Conservation (phyloP, 2,113 vertebrate species). For the Pollimyrus isidori region DNA sequence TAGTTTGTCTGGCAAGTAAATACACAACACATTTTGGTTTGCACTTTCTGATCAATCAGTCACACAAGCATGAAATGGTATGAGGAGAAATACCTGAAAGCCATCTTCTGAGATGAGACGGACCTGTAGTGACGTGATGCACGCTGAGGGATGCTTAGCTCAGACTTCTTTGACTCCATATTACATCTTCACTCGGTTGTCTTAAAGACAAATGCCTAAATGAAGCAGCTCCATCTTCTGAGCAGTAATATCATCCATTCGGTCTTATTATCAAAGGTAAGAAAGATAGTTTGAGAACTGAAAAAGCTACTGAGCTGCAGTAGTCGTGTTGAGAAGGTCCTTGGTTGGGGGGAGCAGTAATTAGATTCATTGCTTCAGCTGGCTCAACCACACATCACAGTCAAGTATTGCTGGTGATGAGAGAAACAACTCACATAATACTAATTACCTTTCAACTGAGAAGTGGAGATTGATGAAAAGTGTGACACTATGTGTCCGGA, state of each 20-base stretch:
- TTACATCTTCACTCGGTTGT: background rate
- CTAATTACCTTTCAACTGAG: conserved; percentile 13
- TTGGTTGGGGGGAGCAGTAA: background rate
- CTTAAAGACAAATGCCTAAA: background rate
- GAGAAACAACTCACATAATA: background rate
- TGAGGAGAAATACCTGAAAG: background rate
- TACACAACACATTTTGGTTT: background rate
- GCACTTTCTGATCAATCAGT: background rate
- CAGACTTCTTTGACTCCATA: background rate
- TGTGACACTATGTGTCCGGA: background rate
- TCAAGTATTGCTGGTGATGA: background rate
- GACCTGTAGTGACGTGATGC: background rate
- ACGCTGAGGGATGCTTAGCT: background rate
- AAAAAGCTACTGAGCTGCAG: background rate
- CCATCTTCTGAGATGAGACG: background rate
- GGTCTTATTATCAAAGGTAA: background rate
- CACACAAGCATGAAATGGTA: background rate
- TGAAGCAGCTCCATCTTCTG: background rate
- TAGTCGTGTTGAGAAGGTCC: background rate
- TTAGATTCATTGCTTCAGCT: background rate
- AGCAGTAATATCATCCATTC: background rate
- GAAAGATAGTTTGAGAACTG: background rate
- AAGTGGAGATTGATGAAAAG: background rate
- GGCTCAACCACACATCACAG: background rate
- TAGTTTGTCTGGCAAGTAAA: conserved; percentile 33